Evolutionary conservation across 2,797 vertebrate genomes (phyloP).

Genomic region (Dryobates pubescens): DNA sequence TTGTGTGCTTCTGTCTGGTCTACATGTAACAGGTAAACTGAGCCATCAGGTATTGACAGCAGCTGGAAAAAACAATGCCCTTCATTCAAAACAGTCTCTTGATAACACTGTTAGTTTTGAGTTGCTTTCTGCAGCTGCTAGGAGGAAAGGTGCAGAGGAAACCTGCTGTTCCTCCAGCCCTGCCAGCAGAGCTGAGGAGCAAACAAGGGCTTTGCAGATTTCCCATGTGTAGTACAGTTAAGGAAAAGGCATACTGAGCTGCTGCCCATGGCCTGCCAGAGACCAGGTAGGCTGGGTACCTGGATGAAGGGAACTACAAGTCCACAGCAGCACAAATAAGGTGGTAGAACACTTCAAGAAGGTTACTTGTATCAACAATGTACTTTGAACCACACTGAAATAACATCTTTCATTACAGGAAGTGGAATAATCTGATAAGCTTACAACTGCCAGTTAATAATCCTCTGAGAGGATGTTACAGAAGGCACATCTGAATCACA

Average conservation of each 20-base stretch:
- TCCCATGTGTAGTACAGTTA: background rate
- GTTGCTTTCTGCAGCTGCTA: background rate
- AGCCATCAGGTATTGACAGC: background rate
- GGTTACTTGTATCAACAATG: background rate
- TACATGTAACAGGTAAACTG: background rate
- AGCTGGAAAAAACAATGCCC: background rate
- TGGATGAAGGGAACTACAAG: background rate
- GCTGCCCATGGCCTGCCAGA: accelerated
- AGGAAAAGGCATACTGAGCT: background rate
- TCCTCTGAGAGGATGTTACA: background rate
- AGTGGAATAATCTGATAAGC: background rate
- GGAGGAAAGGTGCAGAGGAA: too few relatives aligned
- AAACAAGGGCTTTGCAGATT: background rate
- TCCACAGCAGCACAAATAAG: background rate
- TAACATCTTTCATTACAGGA: background rate
- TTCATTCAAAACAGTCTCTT: background rate
- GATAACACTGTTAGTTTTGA: background rate
- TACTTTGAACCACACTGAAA: background rate
- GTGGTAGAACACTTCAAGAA: background rate
- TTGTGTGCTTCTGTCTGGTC: background rate
- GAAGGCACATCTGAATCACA: background rate
- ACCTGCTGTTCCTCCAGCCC: too few relatives aligned
- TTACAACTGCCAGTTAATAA: background rate
- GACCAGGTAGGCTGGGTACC: background rate
- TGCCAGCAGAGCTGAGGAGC: background rate